Conservation (phyloP, 2,888 invertebrate genomes). For the Tetragonula carbonaria region DNA sequence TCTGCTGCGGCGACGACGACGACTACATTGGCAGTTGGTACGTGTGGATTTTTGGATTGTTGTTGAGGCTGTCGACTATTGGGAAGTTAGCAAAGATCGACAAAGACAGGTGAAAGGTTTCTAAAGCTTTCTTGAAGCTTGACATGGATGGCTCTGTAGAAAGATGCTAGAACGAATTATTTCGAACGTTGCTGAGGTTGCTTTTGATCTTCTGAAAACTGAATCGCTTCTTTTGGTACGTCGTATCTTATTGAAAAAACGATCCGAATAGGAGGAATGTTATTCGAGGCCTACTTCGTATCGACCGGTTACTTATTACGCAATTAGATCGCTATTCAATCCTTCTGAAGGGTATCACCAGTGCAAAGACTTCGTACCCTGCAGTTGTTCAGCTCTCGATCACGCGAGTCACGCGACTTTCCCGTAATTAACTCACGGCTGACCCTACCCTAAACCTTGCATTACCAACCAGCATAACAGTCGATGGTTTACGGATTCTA, state of each 20-base stretch:
- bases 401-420: constrained; percentile 9
- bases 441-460: background rate
- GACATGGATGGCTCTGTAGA: too few species aligned
- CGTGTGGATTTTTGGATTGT: background rate
- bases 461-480: too few species aligned
- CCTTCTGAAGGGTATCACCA: background rate
- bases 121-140: too few species aligned
- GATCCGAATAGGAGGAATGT: too few species aligned
- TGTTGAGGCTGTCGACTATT: background rate
- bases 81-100: too few species aligned
- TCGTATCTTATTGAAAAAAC: too few species aligned
- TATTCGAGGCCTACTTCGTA: background rate
- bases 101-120: too few species aligned
- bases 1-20: too few species aligned
- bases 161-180: too few species aligned
- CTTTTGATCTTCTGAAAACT: background rate
- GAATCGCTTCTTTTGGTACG: too few species aligned
- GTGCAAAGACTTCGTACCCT: background rate
- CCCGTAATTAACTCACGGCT: background rate
- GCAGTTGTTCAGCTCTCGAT: background rate
- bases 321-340: background rate
- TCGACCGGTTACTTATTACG: background rate
- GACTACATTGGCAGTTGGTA: too few species aligned
- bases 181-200: fast-evolving
- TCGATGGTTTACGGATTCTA: background rate